Conservation (phyloP, 2,888 invertebrate genomes). For the Phortica okadai region DNA sequence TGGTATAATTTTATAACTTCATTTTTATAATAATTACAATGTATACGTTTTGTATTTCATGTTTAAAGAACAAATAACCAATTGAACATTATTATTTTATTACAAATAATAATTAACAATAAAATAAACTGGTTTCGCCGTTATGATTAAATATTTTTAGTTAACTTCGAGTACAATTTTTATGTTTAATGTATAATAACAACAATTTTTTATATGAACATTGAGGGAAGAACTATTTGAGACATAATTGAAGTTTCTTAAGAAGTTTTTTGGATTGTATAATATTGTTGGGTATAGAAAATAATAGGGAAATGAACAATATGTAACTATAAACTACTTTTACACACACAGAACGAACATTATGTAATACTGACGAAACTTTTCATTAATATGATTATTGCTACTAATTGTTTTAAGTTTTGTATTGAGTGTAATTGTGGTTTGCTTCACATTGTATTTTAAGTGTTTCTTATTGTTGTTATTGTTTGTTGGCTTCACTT, state of each 20-base stretch:
- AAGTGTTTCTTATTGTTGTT: no score
- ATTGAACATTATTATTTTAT: neutral
- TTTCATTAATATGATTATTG: constrained; percentile 20
- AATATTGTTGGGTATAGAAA: no score
- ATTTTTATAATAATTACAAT: neutral
- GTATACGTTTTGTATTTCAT: neutral
- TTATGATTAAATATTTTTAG: neutral
- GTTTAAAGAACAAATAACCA: constrained; percentile 26
- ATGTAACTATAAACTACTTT: no score
- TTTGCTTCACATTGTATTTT: neutral
- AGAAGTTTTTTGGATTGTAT: no score
- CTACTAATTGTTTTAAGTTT: constrained; percentile 16
- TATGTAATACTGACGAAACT: constrained; percentile 22
- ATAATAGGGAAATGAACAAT: no score
- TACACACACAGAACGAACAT: no score
- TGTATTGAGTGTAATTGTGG: constrained; percentile 24
- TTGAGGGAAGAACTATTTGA: constrained; percentile 7
- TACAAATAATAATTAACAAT: neutral
- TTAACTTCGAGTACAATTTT: neutral
- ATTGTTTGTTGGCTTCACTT: no score
- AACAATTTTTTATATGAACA: neutral
- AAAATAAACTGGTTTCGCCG: no score
- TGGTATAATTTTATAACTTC: constrained; percentile 13
- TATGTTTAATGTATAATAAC: neutral
- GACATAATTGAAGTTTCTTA: neutral